phyloP scores from a whole-genome alignment of 2,888 invertebrate genomes.

The Rhogogaster chlorosoma region DNA sequence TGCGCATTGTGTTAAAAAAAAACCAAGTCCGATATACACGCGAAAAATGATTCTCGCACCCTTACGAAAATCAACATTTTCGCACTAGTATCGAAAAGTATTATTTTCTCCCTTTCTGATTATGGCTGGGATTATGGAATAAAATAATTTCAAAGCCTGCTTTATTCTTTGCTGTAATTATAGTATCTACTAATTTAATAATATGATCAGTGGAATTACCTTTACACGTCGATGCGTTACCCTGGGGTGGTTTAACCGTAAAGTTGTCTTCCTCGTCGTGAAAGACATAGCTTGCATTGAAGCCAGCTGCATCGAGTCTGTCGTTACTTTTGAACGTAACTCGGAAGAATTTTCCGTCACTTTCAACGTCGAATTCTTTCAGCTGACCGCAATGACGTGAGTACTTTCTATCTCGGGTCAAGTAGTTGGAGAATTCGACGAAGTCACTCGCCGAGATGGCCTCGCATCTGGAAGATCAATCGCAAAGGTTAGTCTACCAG shows the following conservation, averaged over 20 bases:
- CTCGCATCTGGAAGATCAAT: conserved; percentile 86
- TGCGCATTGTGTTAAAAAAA: too few relatives aligned
- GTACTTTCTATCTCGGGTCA: conserved; percentile 93
- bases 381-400: conserved; percentile 93
- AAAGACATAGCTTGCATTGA: conserved; percentile 95
- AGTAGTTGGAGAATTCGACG: conserved; percentile 97
- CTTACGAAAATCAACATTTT: too few relatives aligned
- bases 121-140: neutral
- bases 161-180: neutral
- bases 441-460: conserved; percentile 95
- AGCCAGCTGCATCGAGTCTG: conserved; percentile 95
- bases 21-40: too few relatives aligned
- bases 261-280: conserved; percentile 84
- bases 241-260: conserved; percentile 77
- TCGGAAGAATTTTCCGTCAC: conserved; percentile 95
- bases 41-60: too few relatives aligned
- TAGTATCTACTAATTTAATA: neutral
- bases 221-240: conserved; percentile 60
- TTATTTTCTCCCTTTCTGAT: neutral
- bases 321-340: conserved; percentile 97
- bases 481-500: neutral
- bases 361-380: conserved; percentile 89
- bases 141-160: neutral
- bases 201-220: conserved; percentile 55
- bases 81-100: too few relatives aligned